Conservation (phyloP, 2,888 invertebrate genomes). For the Rhorus exstirpatorius region DNA sequence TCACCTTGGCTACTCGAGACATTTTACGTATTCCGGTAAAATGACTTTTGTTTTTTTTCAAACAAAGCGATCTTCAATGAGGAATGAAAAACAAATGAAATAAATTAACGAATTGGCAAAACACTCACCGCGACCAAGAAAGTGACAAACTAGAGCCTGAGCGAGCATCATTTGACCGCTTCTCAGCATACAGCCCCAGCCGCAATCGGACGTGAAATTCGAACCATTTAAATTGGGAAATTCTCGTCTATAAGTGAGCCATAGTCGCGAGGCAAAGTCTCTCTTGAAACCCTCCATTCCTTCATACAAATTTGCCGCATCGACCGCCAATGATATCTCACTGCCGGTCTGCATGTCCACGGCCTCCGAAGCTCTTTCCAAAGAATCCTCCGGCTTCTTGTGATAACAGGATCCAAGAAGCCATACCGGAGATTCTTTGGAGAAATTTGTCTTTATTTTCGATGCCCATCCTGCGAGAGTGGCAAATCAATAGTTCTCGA, state of each 20-base stretch:
- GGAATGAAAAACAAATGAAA: too few species aligned
- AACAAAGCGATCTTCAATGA: too few species aligned
- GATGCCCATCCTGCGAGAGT: constrained; percentile 89
- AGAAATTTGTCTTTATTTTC: constrained; percentile 92
- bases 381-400: constrained; percentile 87
- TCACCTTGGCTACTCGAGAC: too few species aligned
- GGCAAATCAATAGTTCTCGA: not conserved
- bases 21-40: too few species aligned
- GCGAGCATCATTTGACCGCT: constrained; percentile 97
- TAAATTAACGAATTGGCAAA: constrained; percentile 7
- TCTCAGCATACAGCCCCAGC: constrained; percentile 96
- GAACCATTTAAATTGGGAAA: constrained; percentile 94
- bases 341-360: constrained; percentile 81
- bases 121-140: constrained; percentile 91
- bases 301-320: constrained; percentile 81
- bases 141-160: constrained; percentile 94
- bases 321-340: constrained; percentile 81
- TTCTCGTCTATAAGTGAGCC: constrained; percentile 96
- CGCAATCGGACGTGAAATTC: constrained; percentile 95
- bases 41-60: too few species aligned
- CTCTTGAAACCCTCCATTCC: constrained; percentile 94
- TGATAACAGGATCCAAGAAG: constrained; percentile 94
- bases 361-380: constrained; percentile 82
- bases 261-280: constrained; percentile 94
- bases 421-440: constrained; percentile 96